Evolutionary conservation across 2,888 invertebrate species (phyloP), one percentile per base, ranked within the genome.

Genomic region (Synergus itoensis): DNA sequence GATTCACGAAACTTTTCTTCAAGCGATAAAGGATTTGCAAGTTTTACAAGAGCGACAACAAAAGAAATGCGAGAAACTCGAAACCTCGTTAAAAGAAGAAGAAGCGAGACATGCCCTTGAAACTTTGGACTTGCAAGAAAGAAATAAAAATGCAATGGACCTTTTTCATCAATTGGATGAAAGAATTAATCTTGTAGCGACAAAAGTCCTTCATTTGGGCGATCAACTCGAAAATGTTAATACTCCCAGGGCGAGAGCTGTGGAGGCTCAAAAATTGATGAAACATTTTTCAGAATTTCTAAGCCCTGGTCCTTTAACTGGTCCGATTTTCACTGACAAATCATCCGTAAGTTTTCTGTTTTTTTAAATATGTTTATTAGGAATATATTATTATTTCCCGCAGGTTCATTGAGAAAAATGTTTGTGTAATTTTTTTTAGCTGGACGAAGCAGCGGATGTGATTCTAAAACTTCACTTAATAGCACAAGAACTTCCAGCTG

Each of bases 191-290:
- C 96, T 97, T 79, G 99, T 99, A 65, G 99, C 99, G 0, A 98
- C 98, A 0, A 98, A 99, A 93, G 99, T 99, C 0, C 95, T 99
- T 69, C 99, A 99, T 92, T 94, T 99, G n/a, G 99, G 99, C 0
- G 99, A 99, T 92, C 99, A 99, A 91, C 93, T 99, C 65, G 99
- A 99, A 88, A 98, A 98, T 84, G 98, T 99, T 0, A 97, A 99
- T 90, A 98, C 97, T 0, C 99, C 99, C 0, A 93, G 99, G 79
- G 96, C 98, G 18, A 94, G 99, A 80, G 98, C 99, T 0, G 98
- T 98, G 0, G 99, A 99, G 89, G 99, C 99, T 0, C 96, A 98
- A 88, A 97, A 97, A 89, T 92, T 99, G 40, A 96, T 99, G 93
- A 96, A 96, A 79, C 96, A 97, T 92, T 97, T 99, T 92, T 96